Evolutionary conservation across 2,888 invertebrate genomes (phyloP), one percentile per base, ranked within the genome.

Genomic region (Chironomus riparius): DNA sequence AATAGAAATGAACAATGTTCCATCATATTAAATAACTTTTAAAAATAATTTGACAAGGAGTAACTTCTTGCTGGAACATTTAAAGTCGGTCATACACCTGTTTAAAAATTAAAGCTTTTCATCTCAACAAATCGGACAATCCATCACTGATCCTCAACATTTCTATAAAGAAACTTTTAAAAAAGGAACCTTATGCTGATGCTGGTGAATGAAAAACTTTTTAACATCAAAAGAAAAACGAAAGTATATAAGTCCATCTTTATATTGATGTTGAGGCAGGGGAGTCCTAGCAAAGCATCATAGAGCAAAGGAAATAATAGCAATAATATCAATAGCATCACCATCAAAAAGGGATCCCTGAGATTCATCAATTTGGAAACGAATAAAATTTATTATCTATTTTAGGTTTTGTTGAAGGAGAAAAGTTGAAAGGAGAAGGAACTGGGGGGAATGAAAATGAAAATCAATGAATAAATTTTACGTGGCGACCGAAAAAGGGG

Each of bases 391-490:
- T 68, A 68, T 68, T 68, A 68, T 68, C 68, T 47, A 68, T 68
- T 68, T 68, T 68, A 28, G 15, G 56, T 15, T 56, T 56, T 56
- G 56, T 56, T 56, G 15, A 56, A 56, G 15, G n/a, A 56, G 4
- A 18, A 56, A 18, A 24, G 22, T 24, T 24, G 50, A 50, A 50
- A 50, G 50, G 15, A 50, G 15, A 50, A 56, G 56, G 7, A 56
- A 56, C 7, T 13, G 22, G 13, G 62, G 22, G 4, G 62, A 22
- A 28, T 68, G n/a, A 68, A 68, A 68, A 38, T 68, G 15, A 24
- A 62, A 72, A 72, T 72, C 72, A 72, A 72, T 72, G 72, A 72
- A 72, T 72, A 72, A 72, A 72, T 72, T 72, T 62, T 56, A 38
- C 47, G 61, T 65, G 65, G 56, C 15, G 56, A 56, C 56, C 65